A percentile compares a stretch with the other conserved stretches of the same genome.
These are phyloP conservation scores for Trissolcus japonicus DNA, from an alignment of 2,888 invertebrate species.

Conservation along the genomic window DNA sequence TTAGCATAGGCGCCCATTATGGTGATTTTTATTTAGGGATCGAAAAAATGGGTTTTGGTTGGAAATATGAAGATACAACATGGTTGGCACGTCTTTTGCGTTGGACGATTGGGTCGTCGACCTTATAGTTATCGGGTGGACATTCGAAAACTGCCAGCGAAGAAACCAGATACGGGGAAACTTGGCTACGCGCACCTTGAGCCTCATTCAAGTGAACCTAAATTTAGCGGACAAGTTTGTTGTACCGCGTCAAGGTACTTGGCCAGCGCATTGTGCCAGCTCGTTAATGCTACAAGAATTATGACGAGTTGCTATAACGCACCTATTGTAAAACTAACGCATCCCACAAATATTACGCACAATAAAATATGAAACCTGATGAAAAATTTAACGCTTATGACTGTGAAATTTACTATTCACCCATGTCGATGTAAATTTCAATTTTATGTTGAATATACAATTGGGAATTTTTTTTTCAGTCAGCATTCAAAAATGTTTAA, in stretches of 20 bases:
- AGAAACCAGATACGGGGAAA: slow-evolving; percentile 59
- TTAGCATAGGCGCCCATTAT: slow-evolving; percentile 30
- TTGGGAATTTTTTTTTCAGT: no score
- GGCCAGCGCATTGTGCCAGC: slow-evolving; percentile 37
- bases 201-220: slow-evolving; percentile 59
- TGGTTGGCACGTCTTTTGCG: slow-evolving; percentile 25
- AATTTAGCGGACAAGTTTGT: slow-evolving; percentile 58
- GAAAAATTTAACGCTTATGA: no score
- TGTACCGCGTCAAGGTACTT: slow-evolving; percentile 55
- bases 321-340: no score
- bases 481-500: no score
- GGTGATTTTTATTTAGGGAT: slow-evolving; percentile 9
- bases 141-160: slow-evolving; percentile 57
- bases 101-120: slow-evolving; percentile 50
- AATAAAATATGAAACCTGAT: no score
- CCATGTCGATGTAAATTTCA: no score
- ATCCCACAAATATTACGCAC: no score
- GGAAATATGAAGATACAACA: slow-evolving; percentile 29
- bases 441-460: no score
- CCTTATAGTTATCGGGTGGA: slow-evolving; percentile 56
- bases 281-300: slow-evolving; percentile 40
- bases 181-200: slow-evolving; percentile 58
- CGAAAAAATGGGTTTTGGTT: slow-evolving; percentile 45
- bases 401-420: no score
- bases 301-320: slow-evolving; percentile 11